A percentile compares a stretch with the other conserved stretches of the same genome.
phyloP scores from a whole-genome alignment of 2,888 invertebrate species.

The Heliconius ismenius region DNA sequence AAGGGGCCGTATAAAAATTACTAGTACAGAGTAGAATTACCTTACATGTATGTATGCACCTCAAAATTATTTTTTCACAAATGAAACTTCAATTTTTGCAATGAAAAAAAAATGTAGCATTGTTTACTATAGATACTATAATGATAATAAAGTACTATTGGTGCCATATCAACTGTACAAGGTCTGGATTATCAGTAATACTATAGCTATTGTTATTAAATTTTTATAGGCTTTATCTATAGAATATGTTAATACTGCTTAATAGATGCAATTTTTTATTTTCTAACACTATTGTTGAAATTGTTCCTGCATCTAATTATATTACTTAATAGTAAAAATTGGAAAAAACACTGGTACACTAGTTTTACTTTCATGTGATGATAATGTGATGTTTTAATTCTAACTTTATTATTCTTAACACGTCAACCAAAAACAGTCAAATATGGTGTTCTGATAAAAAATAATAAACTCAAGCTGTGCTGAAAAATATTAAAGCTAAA shows the following conservation, averaged over 20 bases:
- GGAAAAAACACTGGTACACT: slow-evolving; percentile 37
- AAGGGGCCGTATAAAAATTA: slow-evolving; percentile 40
- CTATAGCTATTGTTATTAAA: slow-evolving; percentile 41
- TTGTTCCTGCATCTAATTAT: slow-evolving; percentile 58
- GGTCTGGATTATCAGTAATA: slow-evolving; percentile 35
- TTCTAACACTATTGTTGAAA: slow-evolving; percentile 42
- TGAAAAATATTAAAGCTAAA: slow-evolving; percentile 72
- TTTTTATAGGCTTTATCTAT: slow-evolving; percentile 49
- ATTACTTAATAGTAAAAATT: slow-evolving; percentile 39
- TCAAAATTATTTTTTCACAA: slow-evolving; percentile 15
- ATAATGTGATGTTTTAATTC: slow-evolving; percentile 63
- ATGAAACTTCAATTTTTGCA: slow-evolving; percentile 8
- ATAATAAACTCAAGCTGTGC: slow-evolving; percentile 64
- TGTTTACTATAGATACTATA: slow-evolving; percentile 10
- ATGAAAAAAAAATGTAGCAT: neutral
- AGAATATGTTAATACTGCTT: slow-evolving; percentile 66
- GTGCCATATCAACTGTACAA: slow-evolving; percentile 46
- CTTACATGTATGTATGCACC: slow-evolving; percentile 30
- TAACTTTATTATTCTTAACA: slow-evolving; percentile 39
- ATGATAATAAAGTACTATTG: slow-evolving; percentile 26
- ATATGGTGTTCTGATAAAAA: slow-evolving; percentile 42
- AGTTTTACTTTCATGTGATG: slow-evolving; percentile 60
- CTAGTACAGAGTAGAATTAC: slow-evolving; percentile 30
- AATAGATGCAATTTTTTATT: slow-evolving; percentile 59
- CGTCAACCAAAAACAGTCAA: slow-evolving; percentile 48